Base-by-base conservation (phyloP, 2,113 vertebrate species). In the Callipepla squamata region DNA sequence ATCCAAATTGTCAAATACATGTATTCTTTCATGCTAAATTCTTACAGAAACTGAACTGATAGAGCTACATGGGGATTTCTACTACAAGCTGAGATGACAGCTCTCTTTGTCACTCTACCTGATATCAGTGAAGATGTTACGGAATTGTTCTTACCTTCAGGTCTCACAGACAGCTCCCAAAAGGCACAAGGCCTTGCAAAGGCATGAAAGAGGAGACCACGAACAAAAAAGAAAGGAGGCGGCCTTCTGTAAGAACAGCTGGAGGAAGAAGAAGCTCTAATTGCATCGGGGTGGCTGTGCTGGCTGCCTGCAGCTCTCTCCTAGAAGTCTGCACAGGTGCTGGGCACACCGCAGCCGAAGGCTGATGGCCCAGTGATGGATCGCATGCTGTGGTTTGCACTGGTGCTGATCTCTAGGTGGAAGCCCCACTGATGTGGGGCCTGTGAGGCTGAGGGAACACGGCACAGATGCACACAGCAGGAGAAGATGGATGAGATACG, bases 361-460 rank as follows among this genome's bases (percentile, higher is more conserved):
- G 76, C 38, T 87, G 47, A 80, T 84, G 82, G 87, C 73, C 85
- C 0, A 0, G 66, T 61, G 73, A 87, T 68, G 65, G 55, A 90
- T 74, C 42, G 28, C 65, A 48, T 1, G 28, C 34, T 89, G 59
- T 22, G 48, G 47, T 36, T 7, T 0, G 25, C 0, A 0, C 44
- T 75, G 50, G 48, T 5, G 0, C 25, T 44, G 89, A 88, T 61
- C 51, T 87, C 42, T 79, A 85, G 48, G 38, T 78, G 88, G 69
- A 65, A 92, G 4, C 11, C 55, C 81, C 79, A 58, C 13, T 51
- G 15, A 6, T 45, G 38, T 3, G 51, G 44, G 21, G 45, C 76
- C 63, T 94, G 58, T 34, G 25, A 2, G 0, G 67, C 63, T 7
- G 1, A 28, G 2, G 47, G 16, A 77, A 61, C 2, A 8, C 0